Percentiles rank a stretch among this genome's conserved stretches.
Evolutionary conservation across 2,113 vertebrate species (phyloP).

Genomic region (Caretta caretta): DNA sequence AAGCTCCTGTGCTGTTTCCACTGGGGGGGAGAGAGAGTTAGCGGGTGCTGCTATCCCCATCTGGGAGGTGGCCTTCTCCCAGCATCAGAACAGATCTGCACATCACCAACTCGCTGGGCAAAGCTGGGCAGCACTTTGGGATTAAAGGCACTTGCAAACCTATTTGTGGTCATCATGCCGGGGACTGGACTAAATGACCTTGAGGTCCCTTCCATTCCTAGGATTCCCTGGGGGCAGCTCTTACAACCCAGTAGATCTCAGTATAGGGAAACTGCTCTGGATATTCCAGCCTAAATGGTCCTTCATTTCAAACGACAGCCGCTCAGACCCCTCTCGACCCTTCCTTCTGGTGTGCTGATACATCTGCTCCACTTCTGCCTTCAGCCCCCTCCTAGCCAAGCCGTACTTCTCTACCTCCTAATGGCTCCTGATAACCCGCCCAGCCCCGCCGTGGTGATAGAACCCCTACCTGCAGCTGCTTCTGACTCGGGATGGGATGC

Average conservation of each 20-base stretch:
- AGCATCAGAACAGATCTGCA: background rate
- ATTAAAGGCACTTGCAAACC: background rate
- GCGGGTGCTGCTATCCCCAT: no score
- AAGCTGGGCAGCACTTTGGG: background rate
- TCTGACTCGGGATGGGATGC: background rate
- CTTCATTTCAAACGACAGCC: background rate
- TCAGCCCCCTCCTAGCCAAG: background rate
- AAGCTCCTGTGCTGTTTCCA: background rate
- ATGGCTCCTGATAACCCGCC: background rate
- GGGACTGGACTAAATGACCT: no score
- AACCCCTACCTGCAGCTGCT: background rate
- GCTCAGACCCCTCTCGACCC: background rate
- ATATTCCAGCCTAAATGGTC: background rate
- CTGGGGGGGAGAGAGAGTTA: no score
- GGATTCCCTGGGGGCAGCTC: background rate
- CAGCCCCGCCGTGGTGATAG: background rate
- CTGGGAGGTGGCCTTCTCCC: no score
- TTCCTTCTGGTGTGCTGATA: no score
- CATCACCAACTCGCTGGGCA: background rate
- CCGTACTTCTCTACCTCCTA: background rate
- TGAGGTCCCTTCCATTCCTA: no score
- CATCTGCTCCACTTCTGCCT: background rate
- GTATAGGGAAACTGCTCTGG: background rate
- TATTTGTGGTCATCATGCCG: no score
- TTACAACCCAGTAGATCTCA: background rate